Evolutionary conservation across 35 echinoderm and acorn worm species (phyloP).

Genomic region (Amphiura filiformis): DNA sequence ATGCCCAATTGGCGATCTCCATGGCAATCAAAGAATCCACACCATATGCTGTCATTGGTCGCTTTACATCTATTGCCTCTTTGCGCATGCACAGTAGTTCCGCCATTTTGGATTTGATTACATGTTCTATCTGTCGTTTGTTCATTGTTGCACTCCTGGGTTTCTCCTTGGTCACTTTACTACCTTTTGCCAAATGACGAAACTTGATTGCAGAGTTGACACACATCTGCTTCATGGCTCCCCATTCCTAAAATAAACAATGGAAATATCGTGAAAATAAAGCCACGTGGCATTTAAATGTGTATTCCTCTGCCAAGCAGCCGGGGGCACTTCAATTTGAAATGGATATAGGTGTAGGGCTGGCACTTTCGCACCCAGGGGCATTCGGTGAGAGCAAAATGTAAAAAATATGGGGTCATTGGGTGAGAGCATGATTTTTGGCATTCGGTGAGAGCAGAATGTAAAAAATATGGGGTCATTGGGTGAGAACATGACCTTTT

Average conservation of each 20-base stretch:
- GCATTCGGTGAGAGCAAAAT: no score
- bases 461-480: no score
- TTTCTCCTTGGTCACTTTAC: neutral
- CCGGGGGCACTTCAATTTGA: no score
- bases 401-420: no score
- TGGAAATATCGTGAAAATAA: no score
- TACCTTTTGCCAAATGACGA: slow-evolving; percentile 12
- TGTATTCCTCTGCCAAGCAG: no score
- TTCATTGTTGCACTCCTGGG: neutral
- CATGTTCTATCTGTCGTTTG: neutral
- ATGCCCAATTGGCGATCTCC: slow-evolving; percentile 36
- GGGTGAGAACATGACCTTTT: no score
- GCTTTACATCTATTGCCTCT: slow-evolving; percentile 26
- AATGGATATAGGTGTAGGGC: no score
- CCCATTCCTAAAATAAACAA: slow-evolving; percentile 26
- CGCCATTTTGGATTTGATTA: slow-evolving; percentile 30
- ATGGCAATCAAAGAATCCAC: slow-evolving; percentile 32
- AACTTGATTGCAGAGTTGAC: slow-evolving; percentile 22
- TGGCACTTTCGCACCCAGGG: no score
- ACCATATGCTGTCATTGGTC: slow-evolving; percentile 23
- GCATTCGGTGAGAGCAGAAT: no score
- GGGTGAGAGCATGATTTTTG: no score
- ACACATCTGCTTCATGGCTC: slow-evolving; percentile 7
- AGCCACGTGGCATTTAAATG: no score
- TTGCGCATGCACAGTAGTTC: slow-evolving; percentile 28